Evolutionary conservation across 1,140 invertebrate genomes (phyloP).

Genomic region (Eubasilissa regina): DNA sequence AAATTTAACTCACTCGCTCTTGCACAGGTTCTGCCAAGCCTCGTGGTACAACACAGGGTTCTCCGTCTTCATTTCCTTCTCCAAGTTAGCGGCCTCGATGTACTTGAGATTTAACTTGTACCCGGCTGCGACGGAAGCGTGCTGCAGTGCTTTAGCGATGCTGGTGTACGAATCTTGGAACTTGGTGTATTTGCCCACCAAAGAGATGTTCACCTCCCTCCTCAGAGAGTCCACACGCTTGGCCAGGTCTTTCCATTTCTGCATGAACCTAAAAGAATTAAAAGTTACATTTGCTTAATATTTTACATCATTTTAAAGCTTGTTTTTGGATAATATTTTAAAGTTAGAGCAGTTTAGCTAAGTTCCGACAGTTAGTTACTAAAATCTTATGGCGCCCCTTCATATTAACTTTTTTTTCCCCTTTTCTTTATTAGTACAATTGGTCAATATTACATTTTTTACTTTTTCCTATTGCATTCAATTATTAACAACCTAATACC

Average conservation of each 20-base stretch:
- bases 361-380: too few species aligned
- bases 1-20: constrained; percentile 82
- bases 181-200: constrained; percentile 99
- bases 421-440: too few species aligned
- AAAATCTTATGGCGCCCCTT: too few species aligned
- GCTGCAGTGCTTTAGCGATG: constrained; percentile 94
- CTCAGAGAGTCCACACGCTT: constrained; percentile 86
- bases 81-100: constrained; percentile 93
- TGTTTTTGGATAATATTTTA: too few species aligned
- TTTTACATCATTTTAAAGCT: too few species aligned
- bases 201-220: constrained; percentile 89
- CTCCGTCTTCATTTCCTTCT: constrained; percentile 79
- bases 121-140: constrained; percentile 89
- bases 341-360: too few species aligned
- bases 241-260: constrained; percentile 92
- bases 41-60: constrained; percentile 92
- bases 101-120: constrained; percentile 91
- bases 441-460: too few species aligned
- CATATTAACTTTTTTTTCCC: too few species aligned
- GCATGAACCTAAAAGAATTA: constrained; percentile 78
- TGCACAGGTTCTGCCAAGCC: constrained; percentile 94
- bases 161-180: constrained; percentile 97
- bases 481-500: too few species aligned
- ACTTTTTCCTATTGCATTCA: too few species aligned
- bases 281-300: too few species aligned